Evolutionary conservation across 2,888 invertebrate species (phyloP), one percentile per base, ranked within the genome.

Genomic region (Busseola fusca): DNA sequence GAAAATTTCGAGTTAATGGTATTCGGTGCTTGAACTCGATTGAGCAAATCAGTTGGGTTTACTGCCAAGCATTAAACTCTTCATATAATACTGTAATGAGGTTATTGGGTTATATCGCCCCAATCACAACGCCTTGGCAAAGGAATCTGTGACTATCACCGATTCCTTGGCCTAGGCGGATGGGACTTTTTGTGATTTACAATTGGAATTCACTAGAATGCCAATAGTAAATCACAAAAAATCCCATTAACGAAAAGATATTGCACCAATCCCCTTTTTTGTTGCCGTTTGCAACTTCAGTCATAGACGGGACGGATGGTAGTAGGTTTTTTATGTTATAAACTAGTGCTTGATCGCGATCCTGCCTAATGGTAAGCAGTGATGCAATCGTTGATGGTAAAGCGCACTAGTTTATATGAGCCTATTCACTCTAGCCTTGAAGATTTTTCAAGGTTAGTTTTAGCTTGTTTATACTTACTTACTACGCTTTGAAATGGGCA

Each of bases 1-100:
- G 56, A 74, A 64, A 57, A 77, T 80, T 68, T 59, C 50, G n/a
- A 70, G 45, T 78, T 12, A 34, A 48, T 70, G 40, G 25, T 60
- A 18, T 69, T 77, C 58, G 50, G 42, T 37, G 69, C 76, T 52
- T 76, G 69, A 52, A 50, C 76, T 69, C 18, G n/a, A 42, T 74
- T 58, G 30, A 37, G 37, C 25, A 37, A n/a, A 42, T 71, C 72
- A 59, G 34, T 67, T 50, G 16, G 58, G 50, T 76, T 73, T 34
- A 57, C n/a, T 58, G 37, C 30, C 9, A 18, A 42, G 62, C 21
- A 34, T 25, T 52, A 27, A 21, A 21, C 45, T 54, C 18, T 37
- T 56, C 7, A 5, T 64, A 54, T 21, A 56, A 40, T 27, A 45
- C 14, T 72, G 34, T 9, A 34, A 40, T 54, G 4, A 30, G 21